These are phyloP conservation scores for Hipposideros armiger DNA, from an alignment of 2,113 vertebrate genomes.

Conservation along the genomic window DNA sequence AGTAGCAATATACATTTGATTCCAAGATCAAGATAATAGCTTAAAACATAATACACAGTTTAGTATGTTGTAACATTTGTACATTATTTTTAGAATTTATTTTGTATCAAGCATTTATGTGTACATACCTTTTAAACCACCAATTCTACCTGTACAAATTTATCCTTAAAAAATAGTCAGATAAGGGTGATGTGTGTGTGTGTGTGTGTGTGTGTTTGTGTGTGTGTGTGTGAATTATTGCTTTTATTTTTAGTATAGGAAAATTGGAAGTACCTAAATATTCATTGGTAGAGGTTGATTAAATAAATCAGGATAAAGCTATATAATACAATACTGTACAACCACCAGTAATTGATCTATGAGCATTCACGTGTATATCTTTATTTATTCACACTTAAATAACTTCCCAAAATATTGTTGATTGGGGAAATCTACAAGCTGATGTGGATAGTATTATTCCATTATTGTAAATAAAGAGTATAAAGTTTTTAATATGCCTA, in stretches of 20 bases:
- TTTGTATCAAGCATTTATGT: neutral
- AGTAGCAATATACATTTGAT: neutral
- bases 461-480: neutral
- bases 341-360: neutral
- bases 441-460: neutral
- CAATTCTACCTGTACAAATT: neutral
- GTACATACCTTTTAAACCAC: neutral
- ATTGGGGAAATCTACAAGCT: neutral
- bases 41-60: neutral
- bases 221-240: neutral
- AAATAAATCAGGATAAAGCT: neutral
- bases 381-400: neutral
- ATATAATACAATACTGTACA: neutral
- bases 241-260: neutral
- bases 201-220: neutral
- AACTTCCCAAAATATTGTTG: neutral
- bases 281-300: neutral
- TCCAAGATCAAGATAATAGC: slow-evolving; percentile 1
- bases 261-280: neutral
- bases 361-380: neutral
- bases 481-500: neutral
- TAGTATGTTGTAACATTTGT: neutral
- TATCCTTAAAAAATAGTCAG: neutral
- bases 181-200: neutral
- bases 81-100: neutral